phyloP scores from a whole-genome alignment of 2,888 invertebrate genomes.

The Euproctis similis region DNA sequence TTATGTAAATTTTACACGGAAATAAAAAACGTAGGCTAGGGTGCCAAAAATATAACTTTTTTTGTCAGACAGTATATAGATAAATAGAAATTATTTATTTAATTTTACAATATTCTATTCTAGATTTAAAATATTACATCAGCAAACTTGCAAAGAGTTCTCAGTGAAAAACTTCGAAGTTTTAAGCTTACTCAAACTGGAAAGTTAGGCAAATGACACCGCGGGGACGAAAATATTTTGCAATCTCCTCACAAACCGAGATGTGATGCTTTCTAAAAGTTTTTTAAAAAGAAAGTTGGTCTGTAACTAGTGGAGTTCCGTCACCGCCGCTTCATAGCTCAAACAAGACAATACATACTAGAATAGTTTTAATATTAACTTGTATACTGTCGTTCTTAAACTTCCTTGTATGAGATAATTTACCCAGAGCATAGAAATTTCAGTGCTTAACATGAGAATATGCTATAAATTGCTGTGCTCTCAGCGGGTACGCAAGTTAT shows the following conservation, averaged over 20 bases:
- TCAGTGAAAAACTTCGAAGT: slow-evolving; percentile 47
- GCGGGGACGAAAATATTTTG: slow-evolving; percentile 60
- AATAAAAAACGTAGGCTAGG: no score
- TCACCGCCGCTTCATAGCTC: slow-evolving; percentile 28
- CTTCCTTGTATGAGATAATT: slow-evolving; percentile 21
- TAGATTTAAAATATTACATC: slow-evolving; percentile 43
- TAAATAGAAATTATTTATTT: no score
- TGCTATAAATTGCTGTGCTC: no score
- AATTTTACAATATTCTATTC: slow-evolving; percentile 31
- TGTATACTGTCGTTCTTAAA: slow-evolving; percentile 37
- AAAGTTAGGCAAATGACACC: slow-evolving; percentile 68
- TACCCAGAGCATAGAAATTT: no score
- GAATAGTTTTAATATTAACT: slow-evolving; percentile 46
- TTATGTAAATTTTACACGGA: no score
- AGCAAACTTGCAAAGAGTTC: slow-evolving; percentile 37
- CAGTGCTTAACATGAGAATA: no score
- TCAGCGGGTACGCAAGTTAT: no score
- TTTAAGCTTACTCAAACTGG: slow-evolving; percentile 64
- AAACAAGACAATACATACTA: slow-evolving; percentile 46
- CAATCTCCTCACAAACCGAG: slow-evolving; percentile 54
- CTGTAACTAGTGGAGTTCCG: slow-evolving; percentile 35
- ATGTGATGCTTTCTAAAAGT: slow-evolving; percentile 50
- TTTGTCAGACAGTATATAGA: no score
- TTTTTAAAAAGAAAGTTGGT: slow-evolving; percentile 48
- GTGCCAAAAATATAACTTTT: no score